Conservation (phyloP, 2,888 invertebrate genomes). For the Tiliacea citrago region DNA sequence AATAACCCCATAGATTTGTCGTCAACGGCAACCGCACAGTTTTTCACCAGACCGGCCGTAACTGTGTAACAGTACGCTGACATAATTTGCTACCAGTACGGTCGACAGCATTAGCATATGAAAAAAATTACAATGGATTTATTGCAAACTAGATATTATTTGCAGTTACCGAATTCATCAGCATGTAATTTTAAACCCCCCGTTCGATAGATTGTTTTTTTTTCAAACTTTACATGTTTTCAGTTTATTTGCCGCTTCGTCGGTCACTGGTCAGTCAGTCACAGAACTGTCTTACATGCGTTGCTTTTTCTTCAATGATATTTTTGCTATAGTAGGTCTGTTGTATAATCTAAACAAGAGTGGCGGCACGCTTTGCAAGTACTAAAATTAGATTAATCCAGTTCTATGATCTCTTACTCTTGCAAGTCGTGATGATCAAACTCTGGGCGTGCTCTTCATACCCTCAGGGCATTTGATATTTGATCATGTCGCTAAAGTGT, state of each 20-base stretch:
- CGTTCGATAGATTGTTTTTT: background rate
- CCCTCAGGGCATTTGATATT: conserved; percentile 18
- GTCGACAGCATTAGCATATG: conserved; percentile 37
- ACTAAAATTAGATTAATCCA: background rate
- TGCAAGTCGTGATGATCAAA: background rate
- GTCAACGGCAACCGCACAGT: conserved; percentile 61
- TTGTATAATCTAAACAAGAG: too few relatives aligned
- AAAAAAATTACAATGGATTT: background rate
- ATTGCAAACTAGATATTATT: background rate
- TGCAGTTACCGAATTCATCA: background rate
- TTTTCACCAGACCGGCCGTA: conserved; percentile 56
- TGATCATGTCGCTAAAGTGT: conserved; percentile 22
- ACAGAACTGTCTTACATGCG: background rate
- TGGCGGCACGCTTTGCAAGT: background rate
- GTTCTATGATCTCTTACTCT: background rate
- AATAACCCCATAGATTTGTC: conserved; percentile 64
- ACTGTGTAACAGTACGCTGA: conserved; percentile 68
- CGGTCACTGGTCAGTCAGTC: background rate
- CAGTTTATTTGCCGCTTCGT: too few relatives aligned
- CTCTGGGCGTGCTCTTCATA: background rate
- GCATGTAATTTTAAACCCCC: background rate
- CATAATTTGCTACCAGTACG: conserved; percentile 64
- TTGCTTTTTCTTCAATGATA: background rate
- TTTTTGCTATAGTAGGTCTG: background rate
- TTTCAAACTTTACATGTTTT: background rate